Conservation (phyloP, 1,140 invertebrate species). For the Drosophila lacteicornis region DNA sequence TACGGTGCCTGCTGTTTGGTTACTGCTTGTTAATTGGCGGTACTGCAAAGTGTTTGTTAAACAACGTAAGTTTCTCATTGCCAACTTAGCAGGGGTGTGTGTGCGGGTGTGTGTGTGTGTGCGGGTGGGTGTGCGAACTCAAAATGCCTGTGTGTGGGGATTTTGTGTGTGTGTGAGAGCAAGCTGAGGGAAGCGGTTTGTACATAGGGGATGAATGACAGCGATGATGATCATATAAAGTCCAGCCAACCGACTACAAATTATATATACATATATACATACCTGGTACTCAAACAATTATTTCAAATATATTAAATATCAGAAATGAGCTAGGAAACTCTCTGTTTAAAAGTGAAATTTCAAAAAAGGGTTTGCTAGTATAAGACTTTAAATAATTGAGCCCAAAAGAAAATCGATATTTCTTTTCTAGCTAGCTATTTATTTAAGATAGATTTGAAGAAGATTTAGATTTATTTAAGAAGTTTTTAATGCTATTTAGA, state of each 20-base stretch:
- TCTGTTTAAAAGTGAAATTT: no score
- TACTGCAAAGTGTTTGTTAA: constrained; percentile 68
- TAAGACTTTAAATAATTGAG: not conserved
- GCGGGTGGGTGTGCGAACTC: constrained; percentile 19
- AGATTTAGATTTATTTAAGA: not conserved
- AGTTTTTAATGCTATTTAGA: not conserved
- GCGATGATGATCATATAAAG: not conserved
- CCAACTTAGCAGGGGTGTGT: constrained; percentile 30
- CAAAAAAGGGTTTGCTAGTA: not conserved
- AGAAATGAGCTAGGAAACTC: no score
- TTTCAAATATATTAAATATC: not conserved
- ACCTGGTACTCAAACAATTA: constrained; percentile 1
- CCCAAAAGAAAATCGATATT: not conserved
- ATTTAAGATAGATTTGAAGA: no score
- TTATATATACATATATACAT: not conserved
- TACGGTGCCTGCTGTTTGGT: constrained; percentile 33
- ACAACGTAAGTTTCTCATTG: constrained; percentile 60
- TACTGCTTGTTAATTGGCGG: constrained; percentile 41
- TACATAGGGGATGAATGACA: constrained; percentile 4
- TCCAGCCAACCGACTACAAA: not conserved
- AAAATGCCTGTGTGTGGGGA: constrained; percentile 19
- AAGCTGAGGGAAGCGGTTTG: constrained; percentile 6
- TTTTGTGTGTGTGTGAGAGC: constrained; percentile 9
- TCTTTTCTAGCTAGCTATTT: no score
- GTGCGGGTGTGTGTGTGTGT: constrained; percentile 11